A percentile compares a stretch with the other conserved stretches of the same genome.
These are phyloP conservation scores for Hybognathus amarus DNA, from an alignment of 2,797 vertebrate genomes.

Conservation along the genomic window DNA sequence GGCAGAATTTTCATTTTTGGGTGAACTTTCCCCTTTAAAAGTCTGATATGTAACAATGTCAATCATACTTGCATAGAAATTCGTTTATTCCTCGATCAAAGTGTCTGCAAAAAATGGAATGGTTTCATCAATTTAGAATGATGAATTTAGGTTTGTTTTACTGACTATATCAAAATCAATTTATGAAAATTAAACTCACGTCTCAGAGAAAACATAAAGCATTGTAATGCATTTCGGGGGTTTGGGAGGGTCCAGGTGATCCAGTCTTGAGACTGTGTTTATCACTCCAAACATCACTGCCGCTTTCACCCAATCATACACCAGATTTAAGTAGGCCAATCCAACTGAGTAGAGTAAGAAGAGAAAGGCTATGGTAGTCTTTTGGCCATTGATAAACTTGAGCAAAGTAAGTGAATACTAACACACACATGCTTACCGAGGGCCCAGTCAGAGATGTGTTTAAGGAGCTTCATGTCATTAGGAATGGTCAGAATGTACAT, in stretches of 20 bases:
- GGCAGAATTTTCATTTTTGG: too few species aligned
- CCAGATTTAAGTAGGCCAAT: conserved; percentile 91
- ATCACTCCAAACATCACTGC: conserved; percentile 94
- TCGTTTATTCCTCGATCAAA: conserved; percentile 98
- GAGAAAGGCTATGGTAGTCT: background rate
- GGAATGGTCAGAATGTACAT: conserved; percentile 96
- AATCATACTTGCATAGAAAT: conserved; percentile 93
- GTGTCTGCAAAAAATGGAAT: conserved; percentile 76
- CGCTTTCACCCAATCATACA: conserved; percentile 98
- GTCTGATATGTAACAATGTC: background rate
- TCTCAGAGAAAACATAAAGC: conserved; percentile 95
- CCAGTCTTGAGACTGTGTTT: conserved; percentile 88
- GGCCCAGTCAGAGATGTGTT: conserved; percentile 88
- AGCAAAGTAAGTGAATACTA: background rate
- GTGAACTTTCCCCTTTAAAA: background rate
- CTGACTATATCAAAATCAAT: background rate
- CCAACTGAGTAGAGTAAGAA: conserved; percentile 79
- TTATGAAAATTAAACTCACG: conserved; percentile 78
- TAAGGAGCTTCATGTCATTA: conserved; percentile 86
- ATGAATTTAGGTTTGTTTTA: background rate
- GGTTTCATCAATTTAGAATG: background rate
- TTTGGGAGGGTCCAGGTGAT: conserved; percentile 92
- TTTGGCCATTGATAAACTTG: background rate
- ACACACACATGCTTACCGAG: conserved; percentile 79
- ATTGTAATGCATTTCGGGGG: conserved; percentile 96